phyloP scores from a whole-genome alignment of 1,140 invertebrate species.

The Holcopasites calliopsidis region DNA sequence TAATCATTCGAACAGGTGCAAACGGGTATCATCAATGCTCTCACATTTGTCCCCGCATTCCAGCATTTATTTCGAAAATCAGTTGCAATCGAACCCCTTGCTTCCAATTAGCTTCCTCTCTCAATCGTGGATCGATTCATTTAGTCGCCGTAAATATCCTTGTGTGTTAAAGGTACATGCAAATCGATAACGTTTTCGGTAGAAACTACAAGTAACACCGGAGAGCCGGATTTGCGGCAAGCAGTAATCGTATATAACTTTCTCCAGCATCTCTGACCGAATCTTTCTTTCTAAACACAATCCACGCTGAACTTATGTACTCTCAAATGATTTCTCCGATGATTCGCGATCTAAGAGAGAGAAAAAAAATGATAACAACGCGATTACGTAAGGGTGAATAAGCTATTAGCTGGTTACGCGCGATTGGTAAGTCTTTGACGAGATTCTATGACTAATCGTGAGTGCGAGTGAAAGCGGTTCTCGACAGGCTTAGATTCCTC shows the following conservation, averaged over 20 bases:
- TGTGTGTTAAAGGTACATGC: neutral
- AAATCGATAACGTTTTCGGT: conserved; percentile 12
- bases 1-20: conserved; percentile 43
- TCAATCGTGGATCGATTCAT: neutral
- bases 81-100: conserved; percentile 27
- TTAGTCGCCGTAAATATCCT: neutral
- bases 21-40: conserved; percentile 20
- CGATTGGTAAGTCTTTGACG: conserved; percentile 9
- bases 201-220: neutral
- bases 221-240: neutral
- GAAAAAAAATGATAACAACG: conserved; percentile 34
- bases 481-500: neutral
- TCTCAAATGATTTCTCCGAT: too few species aligned
- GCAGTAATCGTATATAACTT: neutral
- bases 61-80: conserved; percentile 13
- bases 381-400: conserved; percentile 27
- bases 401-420: conserved; percentile 49
- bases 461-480: conserved; percentile 45
- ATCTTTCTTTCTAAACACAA: neutral
- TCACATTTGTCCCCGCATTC: conserved; percentile 32
- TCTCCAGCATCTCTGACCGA: neutral
- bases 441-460: conserved; percentile 14
- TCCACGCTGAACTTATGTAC: neutral
- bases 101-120: conserved; percentile 15
- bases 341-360: neutral